Evolutionary conservation across 2,888 invertebrate species (phyloP).

Genomic region (Drosophila aldrichi): DNA sequence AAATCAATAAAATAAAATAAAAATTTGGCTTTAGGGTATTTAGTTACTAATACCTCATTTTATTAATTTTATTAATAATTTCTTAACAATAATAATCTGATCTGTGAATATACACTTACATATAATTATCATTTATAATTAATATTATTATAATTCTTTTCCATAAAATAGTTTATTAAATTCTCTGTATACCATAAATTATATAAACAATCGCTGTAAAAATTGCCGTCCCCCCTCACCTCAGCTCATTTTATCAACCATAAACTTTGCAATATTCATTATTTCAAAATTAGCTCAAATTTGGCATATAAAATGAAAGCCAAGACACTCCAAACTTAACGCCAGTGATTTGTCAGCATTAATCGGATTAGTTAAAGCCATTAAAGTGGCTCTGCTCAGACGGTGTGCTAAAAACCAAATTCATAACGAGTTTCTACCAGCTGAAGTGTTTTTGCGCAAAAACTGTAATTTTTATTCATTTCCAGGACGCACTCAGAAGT

Average conservation of each 20-base stretch:
- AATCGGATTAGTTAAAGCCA: slow-evolving; percentile 16
- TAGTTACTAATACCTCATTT: too few relatives aligned
- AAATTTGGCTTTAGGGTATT: background rate
- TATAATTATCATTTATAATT: background rate
- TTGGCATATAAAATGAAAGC: background rate
- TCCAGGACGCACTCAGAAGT: slow-evolving; percentile 80
- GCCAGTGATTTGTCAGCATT: background rate
- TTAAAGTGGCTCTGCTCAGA: slow-evolving; percentile 1
- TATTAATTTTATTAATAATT: too few relatives aligned
- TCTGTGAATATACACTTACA: background rate
- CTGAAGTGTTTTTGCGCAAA: slow-evolving; percentile 78
- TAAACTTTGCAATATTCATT: too few relatives aligned
- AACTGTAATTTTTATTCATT: slow-evolving; percentile 81
- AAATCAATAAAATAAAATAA: too few relatives aligned
- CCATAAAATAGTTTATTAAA: background rate
- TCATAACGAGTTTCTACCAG: slow-evolving; percentile 39
- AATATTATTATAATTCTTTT: too few relatives aligned
- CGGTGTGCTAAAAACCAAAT: slow-evolving; percentile 27
- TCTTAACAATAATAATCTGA: background rate
- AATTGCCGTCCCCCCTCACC: too few relatives aligned
- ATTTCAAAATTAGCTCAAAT: background rate
- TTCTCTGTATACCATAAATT: background rate
- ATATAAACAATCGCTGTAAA: too few relatives aligned
- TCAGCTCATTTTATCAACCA: too few relatives aligned
- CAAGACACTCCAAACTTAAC: background rate